Conservation (phyloP, 2,797 vertebrate species). For the Myoxocephalus aenaeus region DNA sequence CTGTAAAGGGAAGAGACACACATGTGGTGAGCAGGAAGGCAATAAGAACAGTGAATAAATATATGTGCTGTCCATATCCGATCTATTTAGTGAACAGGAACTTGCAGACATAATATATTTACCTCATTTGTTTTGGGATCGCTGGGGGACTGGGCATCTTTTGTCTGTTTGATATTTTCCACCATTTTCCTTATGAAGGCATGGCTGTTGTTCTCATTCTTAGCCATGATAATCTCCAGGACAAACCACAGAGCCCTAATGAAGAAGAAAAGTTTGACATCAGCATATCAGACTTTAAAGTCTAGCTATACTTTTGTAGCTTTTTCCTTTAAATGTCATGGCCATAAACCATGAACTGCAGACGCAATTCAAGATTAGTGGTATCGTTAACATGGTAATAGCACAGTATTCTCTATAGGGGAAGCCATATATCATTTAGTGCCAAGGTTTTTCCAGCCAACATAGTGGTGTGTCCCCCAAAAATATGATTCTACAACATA, state of each 20-base stretch:
- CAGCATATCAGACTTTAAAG: background rate
- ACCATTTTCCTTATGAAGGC: constrained; percentile 99
- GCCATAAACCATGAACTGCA: background rate
- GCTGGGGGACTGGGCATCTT: constrained; percentile 92
- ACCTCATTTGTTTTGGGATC: constrained; percentile 98
- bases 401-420: no score
- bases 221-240: constrained; percentile 97
- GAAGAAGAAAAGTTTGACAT: constrained; percentile 29
- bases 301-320: background rate
- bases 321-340: background rate
- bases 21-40: background rate
- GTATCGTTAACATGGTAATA: background rate
- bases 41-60: no score
- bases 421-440: no score
- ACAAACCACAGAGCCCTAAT: constrained; percentile 97
- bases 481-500: background rate
- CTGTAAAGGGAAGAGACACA: constrained; percentile 70
- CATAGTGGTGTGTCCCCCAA: no score
- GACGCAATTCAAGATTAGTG: background rate
- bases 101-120: constrained; percentile 10
- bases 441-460: no score
- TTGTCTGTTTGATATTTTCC: constrained; percentile 99
- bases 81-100: background rate
- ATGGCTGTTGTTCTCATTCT: constrained; percentile 99
- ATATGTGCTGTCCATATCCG: background rate